A percentile compares a stretch with the other conserved stretches of the same genome.
phyloP scores from a whole-genome alignment of 2,797 vertebrate species.

The Toxotes lorentzi region DNA sequence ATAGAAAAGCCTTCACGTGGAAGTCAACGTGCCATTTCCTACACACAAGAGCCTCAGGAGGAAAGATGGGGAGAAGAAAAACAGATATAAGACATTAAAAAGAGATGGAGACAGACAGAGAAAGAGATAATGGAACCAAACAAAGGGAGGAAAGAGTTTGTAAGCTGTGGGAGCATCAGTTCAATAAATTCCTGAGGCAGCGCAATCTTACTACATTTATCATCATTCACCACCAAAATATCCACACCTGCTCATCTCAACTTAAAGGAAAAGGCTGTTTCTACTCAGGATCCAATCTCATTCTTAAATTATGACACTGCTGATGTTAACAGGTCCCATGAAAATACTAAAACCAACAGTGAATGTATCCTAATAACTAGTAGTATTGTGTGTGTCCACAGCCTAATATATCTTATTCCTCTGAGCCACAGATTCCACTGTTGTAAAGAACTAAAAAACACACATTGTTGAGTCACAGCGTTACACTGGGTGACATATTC shows the following conservation, averaged over 20 bases:
- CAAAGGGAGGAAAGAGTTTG: not conserved
- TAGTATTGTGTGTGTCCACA: not conserved
- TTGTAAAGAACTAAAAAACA: no score
- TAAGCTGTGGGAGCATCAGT: not conserved
- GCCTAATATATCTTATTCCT: no score
- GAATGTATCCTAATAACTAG: not conserved
- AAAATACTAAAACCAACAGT: not conserved
- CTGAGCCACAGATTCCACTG: no score
- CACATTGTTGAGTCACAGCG: no score
- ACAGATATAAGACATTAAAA: not conserved
- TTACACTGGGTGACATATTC: no score
- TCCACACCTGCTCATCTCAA: not conserved
- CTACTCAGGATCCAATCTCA: no score
- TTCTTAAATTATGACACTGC: no score
- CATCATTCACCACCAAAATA: not conserved
- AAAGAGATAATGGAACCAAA: not conserved
- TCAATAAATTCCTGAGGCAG: not conserved
- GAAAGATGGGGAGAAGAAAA: slow-evolving; percentile 30
- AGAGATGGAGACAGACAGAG: not conserved
- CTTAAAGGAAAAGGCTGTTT: not conserved
- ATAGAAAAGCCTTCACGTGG: slow-evolving; percentile 71
- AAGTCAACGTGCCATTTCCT: slow-evolving; percentile 71
- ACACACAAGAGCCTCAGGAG: slow-evolving; percentile 49
- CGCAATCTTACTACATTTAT: not conserved
- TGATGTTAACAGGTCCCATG: no score